A percentile compares a stretch with the other conserved stretches of the same genome.
Conservation (phyloP, 2,888 invertebrate species). For the Acanthoscelides obtectus region DNA sequence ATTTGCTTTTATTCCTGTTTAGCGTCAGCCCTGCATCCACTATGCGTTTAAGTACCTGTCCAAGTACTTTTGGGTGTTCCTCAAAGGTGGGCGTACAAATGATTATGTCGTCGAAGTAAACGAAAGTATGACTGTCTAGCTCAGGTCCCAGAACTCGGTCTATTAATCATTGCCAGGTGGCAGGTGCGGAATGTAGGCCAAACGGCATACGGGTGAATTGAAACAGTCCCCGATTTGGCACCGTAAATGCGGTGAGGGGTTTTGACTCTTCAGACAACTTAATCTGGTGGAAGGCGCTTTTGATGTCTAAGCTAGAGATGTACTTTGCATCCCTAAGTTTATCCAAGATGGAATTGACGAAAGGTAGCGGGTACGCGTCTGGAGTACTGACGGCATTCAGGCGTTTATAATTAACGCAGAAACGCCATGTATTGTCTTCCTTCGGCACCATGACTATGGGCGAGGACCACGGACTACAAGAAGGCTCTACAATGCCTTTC, state of each 20-base stretch:
- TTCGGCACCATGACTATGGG: slow-evolving; percentile 33
- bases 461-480: slow-evolving; percentile 32
- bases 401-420: slow-evolving; percentile 25
- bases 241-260: slow-evolving; percentile 30
- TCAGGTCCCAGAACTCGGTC: slow-evolving; percentile 25
- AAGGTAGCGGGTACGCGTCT: slow-evolving; percentile 15
- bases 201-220: slow-evolving; percentile 30
- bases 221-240: slow-evolving; percentile 26
- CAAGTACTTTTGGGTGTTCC: slow-evolving; percentile 19
- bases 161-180: slow-evolving; percentile 27
- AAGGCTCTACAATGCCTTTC: slow-evolving; percentile 26
- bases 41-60: slow-evolving; percentile 23
- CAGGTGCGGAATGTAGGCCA: slow-evolving; percentile 26
- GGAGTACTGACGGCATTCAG: slow-evolving; percentile 14
- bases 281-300: slow-evolving; percentile 16
- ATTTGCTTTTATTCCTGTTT: slow-evolving; percentile 15
- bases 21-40: slow-evolving; percentile 22
- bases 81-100: slow-evolving; percentile 21
- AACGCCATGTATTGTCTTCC: slow-evolving; percentile 26
- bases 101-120: slow-evolving; percentile 30
- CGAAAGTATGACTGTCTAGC: slow-evolving; percentile 23
- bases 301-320: slow-evolving; percentile 15
- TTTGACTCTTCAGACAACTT: slow-evolving; percentile 11
- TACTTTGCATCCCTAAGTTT: slow-evolving; percentile 12
- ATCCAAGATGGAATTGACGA: slow-evolving; percentile 10